Evolutionary conservation across 2,797 vertebrate genomes (phyloP).

Genomic region (Danio kyathit): DNA sequence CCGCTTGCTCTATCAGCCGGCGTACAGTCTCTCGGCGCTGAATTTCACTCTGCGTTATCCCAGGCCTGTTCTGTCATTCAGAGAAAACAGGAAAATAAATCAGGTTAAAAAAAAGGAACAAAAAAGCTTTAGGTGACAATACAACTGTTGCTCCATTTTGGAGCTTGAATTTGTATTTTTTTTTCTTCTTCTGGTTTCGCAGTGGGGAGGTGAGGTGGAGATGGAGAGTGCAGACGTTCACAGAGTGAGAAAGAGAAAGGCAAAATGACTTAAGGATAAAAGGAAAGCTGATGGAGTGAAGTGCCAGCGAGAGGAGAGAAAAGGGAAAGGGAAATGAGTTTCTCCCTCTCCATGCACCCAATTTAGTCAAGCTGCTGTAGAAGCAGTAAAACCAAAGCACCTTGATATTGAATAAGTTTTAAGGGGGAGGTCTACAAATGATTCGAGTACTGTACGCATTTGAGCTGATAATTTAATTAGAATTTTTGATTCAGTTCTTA

Average conservation of each 20-base stretch:
- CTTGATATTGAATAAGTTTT: conserved; percentile 19
- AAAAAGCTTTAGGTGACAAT: conserved; percentile 73
- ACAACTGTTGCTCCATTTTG: conserved; percentile 70
- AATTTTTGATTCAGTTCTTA: conserved; percentile 4
- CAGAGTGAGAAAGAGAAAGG: conserved; percentile 30
- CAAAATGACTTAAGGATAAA: conserved; percentile 38
- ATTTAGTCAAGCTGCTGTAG: conserved; percentile 14
- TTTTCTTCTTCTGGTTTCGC: conserved; percentile 59
- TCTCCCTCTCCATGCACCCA: background rate
- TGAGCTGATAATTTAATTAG: background rate
- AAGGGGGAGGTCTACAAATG: background rate
- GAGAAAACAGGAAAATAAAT: conserved; percentile 60
- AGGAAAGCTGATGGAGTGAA: conserved; percentile 34
- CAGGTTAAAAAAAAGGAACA: conserved; percentile 51
- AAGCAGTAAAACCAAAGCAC: conserved; percentile 25
- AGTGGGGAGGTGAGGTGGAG: conserved; percentile 49
- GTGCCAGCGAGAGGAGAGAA: conserved; percentile 6
- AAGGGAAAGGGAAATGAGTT: conserved; percentile 41
- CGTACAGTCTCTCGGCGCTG: conserved; percentile 45
- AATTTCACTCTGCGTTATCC: conserved; percentile 56
- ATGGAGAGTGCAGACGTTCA: conserved; percentile 24
- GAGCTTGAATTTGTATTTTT: conserved; percentile 58
- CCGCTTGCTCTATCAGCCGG: conserved; percentile 52
- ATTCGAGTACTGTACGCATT: conserved; percentile 1
- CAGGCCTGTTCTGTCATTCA: conserved; percentile 54